phyloP scores from a whole-genome alignment of 2,888 invertebrate species.

The Archips crataeganus region DNA sequence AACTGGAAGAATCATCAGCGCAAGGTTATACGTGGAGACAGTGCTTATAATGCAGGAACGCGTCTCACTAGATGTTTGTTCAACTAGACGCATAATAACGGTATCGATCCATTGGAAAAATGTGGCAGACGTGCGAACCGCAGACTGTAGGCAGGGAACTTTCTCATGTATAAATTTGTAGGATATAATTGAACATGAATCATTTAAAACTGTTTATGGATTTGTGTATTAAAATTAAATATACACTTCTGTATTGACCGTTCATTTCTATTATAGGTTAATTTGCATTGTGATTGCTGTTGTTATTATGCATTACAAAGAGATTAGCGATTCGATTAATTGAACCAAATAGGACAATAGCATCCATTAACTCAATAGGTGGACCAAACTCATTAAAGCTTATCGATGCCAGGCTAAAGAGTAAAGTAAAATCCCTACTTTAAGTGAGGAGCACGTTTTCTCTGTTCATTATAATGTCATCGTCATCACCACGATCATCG shows the following conservation, averaged over 20 bases:
- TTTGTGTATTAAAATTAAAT: no score
- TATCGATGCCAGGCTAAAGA: no score
- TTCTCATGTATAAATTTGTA: not conserved
- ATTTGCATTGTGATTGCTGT: not conserved
- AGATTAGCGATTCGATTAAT: conserved; percentile 5
- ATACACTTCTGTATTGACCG: not conserved
- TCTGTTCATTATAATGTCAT: no score
- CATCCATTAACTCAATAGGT: not conserved
- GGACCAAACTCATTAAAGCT: no score
- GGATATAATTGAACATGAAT: no score
- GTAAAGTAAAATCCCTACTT: no score
- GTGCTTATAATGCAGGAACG: not conserved
- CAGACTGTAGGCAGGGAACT: not conserved
- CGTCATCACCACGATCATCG: no score
- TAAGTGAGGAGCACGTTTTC: no score
- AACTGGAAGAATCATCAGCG: no score
- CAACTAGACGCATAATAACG: not conserved
- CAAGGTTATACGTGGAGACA: not conserved
- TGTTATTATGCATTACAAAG: not conserved
- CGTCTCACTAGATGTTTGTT: conserved; percentile 8
- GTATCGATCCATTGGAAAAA: conserved; percentile 10
- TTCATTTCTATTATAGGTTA: not conserved
- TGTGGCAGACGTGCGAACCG: not conserved
- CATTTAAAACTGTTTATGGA: no score
- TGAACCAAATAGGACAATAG: not conserved